A percentile compares a stretch with the other conserved stretches of the same genome.
These are phyloP conservation scores for Pollicipes pollicipes DNA, from an alignment of 1,140 invertebrate genomes.

Conservation along the genomic window DNA sequence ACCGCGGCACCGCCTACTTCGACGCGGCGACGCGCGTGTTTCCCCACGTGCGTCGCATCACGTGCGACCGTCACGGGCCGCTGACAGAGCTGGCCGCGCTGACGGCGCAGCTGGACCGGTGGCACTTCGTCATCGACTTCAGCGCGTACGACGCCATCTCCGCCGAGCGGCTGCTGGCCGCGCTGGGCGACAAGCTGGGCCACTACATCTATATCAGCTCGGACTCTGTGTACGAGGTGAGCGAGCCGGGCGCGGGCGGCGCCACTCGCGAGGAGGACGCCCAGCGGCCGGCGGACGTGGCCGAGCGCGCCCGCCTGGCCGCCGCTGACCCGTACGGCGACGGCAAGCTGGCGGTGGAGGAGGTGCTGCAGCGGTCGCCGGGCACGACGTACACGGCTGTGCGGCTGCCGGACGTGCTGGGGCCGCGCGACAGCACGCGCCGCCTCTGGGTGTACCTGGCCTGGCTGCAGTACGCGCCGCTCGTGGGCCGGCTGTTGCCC, in stretches of 20 bases:
- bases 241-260: neutral
- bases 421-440: slow-evolving; percentile 31
- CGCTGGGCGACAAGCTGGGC: slow-evolving; percentile 8
- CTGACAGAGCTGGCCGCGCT: slow-evolving; percentile 8
- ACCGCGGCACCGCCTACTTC: slow-evolving; percentile 11
- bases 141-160: slow-evolving; percentile 7
- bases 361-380: slow-evolving; percentile 3
- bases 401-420: slow-evolving; percentile 33
- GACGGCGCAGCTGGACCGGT: neutral
- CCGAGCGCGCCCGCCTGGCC: slow-evolving; percentile 5
- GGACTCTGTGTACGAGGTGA: slow-evolving; percentile 12
- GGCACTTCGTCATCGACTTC: slow-evolving; percentile 12
- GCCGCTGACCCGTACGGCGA: slow-evolving; percentile 10
- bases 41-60: slow-evolving; percentile 7
- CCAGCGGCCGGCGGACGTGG: slow-evolving; percentile 9
- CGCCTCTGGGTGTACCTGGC: slow-evolving; percentile 33
- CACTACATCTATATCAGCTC: slow-evolving; percentile 12
- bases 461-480: slow-evolving; percentile 27
- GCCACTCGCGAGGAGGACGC: slow-evolving; percentile 10
- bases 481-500: slow-evolving; percentile 22
- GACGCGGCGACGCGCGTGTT: slow-evolving; percentile 6
- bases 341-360: slow-evolving; percentile 11
- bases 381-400: slow-evolving; percentile 21
- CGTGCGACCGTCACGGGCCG: slow-evolving; percentile 8
- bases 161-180: slow-evolving; percentile 4